Percentiles rank a stretch among this genome's conserved stretches.
Conservation (phyloP, 2,888 invertebrate species). For the Macrosiphum euphorbiae region DNA sequence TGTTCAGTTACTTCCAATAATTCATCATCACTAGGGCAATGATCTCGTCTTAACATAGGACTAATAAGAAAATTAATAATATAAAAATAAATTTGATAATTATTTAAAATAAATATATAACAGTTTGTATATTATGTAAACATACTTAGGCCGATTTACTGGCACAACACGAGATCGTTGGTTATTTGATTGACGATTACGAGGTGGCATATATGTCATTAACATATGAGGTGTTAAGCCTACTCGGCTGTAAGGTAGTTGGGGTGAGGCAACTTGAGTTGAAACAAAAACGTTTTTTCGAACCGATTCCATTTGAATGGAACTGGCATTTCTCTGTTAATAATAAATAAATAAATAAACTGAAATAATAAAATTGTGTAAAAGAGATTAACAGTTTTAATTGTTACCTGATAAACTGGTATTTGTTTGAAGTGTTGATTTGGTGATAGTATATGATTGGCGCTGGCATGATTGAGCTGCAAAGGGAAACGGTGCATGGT, state of each 20-base stretch:
- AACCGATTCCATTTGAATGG: slow-evolving; percentile 60
- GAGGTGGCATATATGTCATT: slow-evolving; percentile 60
- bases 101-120: not conserved
- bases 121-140: not conserved
- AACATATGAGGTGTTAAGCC: slow-evolving; percentile 62
- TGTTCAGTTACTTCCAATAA: slow-evolving; percentile 57
- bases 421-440: slow-evolving; percentile 64
- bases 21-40: slow-evolving; percentile 57
- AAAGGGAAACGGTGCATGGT: slow-evolving; percentile 59
- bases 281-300: slow-evolving; percentile 63
- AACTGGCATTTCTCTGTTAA: slow-evolving; percentile 53
- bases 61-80: slow-evolving; percentile 18
- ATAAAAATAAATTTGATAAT: not conserved
- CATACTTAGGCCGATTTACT: slow-evolving; percentile 51
- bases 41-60: slow-evolving; percentile 49
- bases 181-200: slow-evolving; percentile 55
- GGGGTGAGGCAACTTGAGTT: slow-evolving; percentile 47
- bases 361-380: not conserved
- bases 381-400: not conserved
- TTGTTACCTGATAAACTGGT: slow-evolving; percentile 57
- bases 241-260: slow-evolving; percentile 52
- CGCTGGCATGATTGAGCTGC: slow-evolving; percentile 62
- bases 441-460: slow-evolving; percentile 61
- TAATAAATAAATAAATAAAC: slow-evolving; percentile 12
- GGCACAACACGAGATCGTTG: slow-evolving; percentile 60